phyloP scores from a whole-genome alignment of 2,113 vertebrate species.

The Cyanoderma ruficeps region DNA sequence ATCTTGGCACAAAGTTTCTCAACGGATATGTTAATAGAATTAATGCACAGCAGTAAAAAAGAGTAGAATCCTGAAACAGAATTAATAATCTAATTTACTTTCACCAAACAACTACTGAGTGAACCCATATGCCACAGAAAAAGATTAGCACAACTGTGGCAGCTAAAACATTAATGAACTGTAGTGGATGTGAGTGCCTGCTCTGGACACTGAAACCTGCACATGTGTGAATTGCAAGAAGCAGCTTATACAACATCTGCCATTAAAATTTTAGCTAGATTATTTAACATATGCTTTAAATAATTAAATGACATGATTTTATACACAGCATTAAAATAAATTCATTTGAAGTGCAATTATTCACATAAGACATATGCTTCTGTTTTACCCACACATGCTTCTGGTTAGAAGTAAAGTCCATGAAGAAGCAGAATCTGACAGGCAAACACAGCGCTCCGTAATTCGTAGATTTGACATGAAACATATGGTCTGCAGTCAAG shows the following conservation, averaged over 20 bases:
- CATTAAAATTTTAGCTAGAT: background rate
- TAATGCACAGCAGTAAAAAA: background rate
- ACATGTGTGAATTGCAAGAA: background rate
- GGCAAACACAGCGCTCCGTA: background rate
- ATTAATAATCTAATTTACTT: constrained; percentile 37
- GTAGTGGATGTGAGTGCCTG: background rate
- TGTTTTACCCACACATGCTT: background rate
- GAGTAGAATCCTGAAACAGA: background rate
- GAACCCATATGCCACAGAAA: background rate
- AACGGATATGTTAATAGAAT: background rate
- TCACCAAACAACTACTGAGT: background rate
- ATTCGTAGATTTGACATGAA: background rate
- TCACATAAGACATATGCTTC: background rate
- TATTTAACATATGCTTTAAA: background rate
- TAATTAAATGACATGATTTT: background rate
- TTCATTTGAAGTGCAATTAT: background rate
- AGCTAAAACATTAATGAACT: background rate
- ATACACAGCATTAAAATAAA: background rate
- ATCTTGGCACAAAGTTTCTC: background rate
- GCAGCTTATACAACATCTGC: background rate
- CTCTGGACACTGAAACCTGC: background rate
- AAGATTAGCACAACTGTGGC: background rate
- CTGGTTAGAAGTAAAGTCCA: background rate
- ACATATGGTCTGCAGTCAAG: background rate
- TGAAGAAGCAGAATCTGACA: background rate